Conservation (phyloP, 2,888 invertebrate genomes). For the Tetragonisca angustula region DNA sequence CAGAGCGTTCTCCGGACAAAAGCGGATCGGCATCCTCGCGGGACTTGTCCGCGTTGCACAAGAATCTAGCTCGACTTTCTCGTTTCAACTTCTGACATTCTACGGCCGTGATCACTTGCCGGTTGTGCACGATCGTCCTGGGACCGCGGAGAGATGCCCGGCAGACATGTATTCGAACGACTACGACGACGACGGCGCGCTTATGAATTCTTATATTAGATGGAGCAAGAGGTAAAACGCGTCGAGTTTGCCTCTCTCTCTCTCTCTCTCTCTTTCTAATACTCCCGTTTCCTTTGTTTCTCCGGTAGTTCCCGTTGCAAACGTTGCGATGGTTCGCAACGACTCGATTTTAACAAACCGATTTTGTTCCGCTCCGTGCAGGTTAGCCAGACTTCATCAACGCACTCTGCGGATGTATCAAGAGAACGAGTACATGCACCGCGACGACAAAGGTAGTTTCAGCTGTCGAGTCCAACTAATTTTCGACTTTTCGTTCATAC, state of each 20-base stretch:
- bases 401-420: constrained; percentile 39
- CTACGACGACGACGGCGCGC: constrained; percentile 48
- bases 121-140: constrained; percentile 19
- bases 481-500: not conserved
- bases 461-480: constrained; percentile 25
- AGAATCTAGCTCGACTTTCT: constrained; percentile 12
- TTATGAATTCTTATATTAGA: constrained; percentile 54
- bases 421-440: constrained; percentile 48
- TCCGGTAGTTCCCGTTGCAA: not conserved
- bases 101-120: constrained; percentile 10
- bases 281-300: constrained; percentile 5
- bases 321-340: not conserved
- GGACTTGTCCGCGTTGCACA: constrained; percentile 19
- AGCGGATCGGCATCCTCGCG: constrained; percentile 32
- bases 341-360: not conserved
- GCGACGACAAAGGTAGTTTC: constrained; percentile 52
- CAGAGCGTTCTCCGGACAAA: constrained; percentile 26
- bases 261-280: too few relatives aligned
- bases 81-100: constrained; percentile 26
- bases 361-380: constrained; percentile 18
- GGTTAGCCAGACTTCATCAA: constrained; percentile 53
- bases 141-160: constrained; percentile 17
- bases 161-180: constrained; percentile 50
- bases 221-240: constrained; percentile 48
- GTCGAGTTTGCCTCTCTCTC: not conserved